phyloP scores from a whole-genome alignment of 2,113 vertebrate genomes.

The Telmatochromis brichardi region DNA sequence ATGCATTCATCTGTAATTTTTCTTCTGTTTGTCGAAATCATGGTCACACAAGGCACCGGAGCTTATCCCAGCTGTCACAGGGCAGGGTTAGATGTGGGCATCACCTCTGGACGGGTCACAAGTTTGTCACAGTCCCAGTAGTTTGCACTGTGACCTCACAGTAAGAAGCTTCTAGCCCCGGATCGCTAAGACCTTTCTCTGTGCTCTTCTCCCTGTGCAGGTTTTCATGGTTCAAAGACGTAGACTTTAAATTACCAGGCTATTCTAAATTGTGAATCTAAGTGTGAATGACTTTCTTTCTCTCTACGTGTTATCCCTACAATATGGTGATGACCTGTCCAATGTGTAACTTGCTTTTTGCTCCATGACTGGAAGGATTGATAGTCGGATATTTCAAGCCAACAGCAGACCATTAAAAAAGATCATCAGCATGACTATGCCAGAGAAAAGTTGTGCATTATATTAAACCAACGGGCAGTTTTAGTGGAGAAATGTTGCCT shows the following conservation, averaged over 20 bases:
- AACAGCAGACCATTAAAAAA: not conserved
- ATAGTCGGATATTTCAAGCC: not conserved
- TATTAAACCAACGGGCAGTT: not conserved
- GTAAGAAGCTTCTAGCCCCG: not conserved
- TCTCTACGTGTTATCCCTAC: not conserved
- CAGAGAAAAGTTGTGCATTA: not conserved
- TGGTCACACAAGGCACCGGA: not conserved
- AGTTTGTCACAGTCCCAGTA: not conserved
- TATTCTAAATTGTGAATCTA: not conserved
- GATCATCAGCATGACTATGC: not conserved
- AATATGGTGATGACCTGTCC: too few species aligned
- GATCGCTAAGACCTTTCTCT: not conserved
- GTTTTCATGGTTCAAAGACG: not conserved
- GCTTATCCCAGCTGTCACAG: not conserved
- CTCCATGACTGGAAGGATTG: not conserved
- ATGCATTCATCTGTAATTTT: not conserved
- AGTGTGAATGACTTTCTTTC: not conserved
- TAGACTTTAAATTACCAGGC: not conserved
- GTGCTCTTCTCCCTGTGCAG: not conserved
- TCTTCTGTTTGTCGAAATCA: not conserved
- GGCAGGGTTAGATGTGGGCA: not conserved
- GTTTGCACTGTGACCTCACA: not conserved
- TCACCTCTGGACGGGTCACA: not conserved
- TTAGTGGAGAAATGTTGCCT: not conserved
- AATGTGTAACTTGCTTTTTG: not conserved